Percentiles rank a stretch among this genome's conserved stretches.
Evolutionary conservation across 2,888 invertebrate genomes (phyloP).

Genomic region (Apoderus coryli): DNA sequence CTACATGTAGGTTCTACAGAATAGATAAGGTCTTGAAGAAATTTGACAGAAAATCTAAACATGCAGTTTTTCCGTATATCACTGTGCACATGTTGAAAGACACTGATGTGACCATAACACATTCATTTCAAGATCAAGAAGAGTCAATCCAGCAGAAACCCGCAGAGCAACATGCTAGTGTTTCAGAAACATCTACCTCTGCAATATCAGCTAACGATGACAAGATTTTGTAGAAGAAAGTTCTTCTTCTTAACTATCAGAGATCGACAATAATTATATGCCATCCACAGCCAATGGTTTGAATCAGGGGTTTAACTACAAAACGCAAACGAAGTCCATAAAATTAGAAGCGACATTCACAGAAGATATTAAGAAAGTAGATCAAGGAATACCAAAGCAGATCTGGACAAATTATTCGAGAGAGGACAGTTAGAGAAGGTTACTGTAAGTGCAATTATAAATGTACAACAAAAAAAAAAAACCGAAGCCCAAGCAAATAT

Average conservation of each 20-base stretch:
- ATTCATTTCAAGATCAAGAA: constrained; percentile 1
- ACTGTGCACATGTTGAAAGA: constrained; percentile 2
- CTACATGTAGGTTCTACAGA: neutral
- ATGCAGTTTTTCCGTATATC: constrained; percentile 3
- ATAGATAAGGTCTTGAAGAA: neutral
- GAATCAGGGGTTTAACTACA: neutral
- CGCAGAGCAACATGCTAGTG: constrained; percentile 2
- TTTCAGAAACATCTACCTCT: constrained; percentile 3
- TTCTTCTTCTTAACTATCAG: constrained; percentile 1
- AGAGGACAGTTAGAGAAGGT: constrained; percentile 6
- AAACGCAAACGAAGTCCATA: constrained; percentile 2
- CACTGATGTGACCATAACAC: constrained; percentile 1
- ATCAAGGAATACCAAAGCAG: constrained; percentile 8
- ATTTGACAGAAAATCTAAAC: neutral
- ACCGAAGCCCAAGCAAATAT: too few relatives aligned
- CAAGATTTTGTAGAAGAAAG: constrained; percentile 3
- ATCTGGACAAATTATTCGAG: constrained; percentile 5
- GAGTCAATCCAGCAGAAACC: constrained; percentile 3
- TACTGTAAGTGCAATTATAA: constrained; percentile 8
- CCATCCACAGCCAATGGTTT: constrained; percentile 3
- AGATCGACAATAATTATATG: constrained; percentile 2
- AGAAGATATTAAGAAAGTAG: constrained; percentile 10
- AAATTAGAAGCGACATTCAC: constrained; percentile 3
- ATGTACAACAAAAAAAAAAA: constrained; percentile 3
- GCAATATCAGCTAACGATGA: constrained; percentile 3